These are phyloP conservation scores for Cyclina sinensis DNA, from an alignment of 1,140 invertebrate genomes.

Conservation along the genomic window DNA sequence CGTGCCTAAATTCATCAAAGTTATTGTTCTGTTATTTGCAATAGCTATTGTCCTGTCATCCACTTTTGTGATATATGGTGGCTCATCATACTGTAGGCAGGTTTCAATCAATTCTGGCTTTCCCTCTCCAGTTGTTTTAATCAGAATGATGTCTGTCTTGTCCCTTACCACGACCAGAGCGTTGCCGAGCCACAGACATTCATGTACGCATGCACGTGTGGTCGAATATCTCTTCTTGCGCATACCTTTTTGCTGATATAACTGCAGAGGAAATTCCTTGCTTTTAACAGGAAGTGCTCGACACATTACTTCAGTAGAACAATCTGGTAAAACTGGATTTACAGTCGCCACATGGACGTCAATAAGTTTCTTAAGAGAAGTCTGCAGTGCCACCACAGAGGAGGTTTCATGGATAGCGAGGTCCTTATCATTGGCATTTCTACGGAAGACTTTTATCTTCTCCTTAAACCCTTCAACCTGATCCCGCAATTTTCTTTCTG, in stretches of 20 bases:
- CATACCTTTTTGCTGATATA: neutral
- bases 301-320: neutral
- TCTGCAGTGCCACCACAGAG: neutral
- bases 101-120: neutral
- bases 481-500: neutral
- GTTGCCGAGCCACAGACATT: neutral
- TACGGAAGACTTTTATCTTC: too few relatives aligned
- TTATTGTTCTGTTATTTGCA: neutral
- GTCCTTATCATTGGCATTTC: too few relatives aligned
- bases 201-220: neutral
- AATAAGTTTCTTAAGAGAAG: neutral
- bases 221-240: neutral
- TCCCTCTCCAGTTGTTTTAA: neutral
- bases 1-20: neutral
- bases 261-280: neutral
- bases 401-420: neutral
- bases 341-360: neutral
- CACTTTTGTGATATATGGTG: neutral
- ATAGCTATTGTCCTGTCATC: neutral
- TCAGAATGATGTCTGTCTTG: neutral
- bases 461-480: neutral
- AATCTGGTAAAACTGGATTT: neutral
- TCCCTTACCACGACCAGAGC: neutral
- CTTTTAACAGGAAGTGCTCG: neutral
- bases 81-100: neutral